These are phyloP conservation scores for Ferdinandea cuprea DNA, from an alignment of 2,888 invertebrate species.

Conservation along the genomic window DNA sequence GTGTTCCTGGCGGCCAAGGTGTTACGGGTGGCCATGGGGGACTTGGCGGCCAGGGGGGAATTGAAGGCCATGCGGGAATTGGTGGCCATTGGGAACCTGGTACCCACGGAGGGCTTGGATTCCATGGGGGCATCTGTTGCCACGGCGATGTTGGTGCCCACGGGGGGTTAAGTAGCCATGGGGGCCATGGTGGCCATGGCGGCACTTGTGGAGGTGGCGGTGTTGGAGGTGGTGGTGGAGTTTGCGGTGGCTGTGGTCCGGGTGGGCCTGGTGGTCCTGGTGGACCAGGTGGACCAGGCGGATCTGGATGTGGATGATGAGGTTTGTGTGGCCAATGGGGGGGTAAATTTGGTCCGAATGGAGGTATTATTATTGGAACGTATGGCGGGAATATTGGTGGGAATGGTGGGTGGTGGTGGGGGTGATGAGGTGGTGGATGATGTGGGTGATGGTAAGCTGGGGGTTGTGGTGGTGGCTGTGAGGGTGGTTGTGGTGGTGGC, in stretches of 20 bases:
- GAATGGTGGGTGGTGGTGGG: background rate
- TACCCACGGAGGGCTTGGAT: background rate
- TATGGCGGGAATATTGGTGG: background rate
- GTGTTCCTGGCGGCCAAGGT: conserved; percentile 1
- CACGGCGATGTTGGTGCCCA: background rate
- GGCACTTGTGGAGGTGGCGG: conserved; percentile 4
- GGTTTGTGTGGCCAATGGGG: background rate
- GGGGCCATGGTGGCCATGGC: background rate
- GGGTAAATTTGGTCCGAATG: background rate
- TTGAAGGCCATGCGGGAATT: too few species aligned
- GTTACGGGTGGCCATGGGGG: background rate
- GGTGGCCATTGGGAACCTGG: background rate
- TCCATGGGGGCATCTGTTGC: too few species aligned
- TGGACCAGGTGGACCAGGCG: background rate
- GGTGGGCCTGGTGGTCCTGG: background rate
- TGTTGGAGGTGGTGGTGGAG: background rate
- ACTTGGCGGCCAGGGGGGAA: conserved; percentile 2
- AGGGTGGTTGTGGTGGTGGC: background rate
- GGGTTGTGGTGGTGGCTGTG: background rate
- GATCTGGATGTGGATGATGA: background rate
- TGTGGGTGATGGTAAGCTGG: background rate
- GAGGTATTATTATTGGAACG: background rate
- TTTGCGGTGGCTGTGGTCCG: background rate
- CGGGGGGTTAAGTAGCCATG: background rate
- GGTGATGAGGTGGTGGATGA: background rate